A percentile compares a stretch with the other conserved stretches of the same genome.
Conservation (phyloP, 1,140 invertebrate genomes). For the Brachionus rubens region DNA sequence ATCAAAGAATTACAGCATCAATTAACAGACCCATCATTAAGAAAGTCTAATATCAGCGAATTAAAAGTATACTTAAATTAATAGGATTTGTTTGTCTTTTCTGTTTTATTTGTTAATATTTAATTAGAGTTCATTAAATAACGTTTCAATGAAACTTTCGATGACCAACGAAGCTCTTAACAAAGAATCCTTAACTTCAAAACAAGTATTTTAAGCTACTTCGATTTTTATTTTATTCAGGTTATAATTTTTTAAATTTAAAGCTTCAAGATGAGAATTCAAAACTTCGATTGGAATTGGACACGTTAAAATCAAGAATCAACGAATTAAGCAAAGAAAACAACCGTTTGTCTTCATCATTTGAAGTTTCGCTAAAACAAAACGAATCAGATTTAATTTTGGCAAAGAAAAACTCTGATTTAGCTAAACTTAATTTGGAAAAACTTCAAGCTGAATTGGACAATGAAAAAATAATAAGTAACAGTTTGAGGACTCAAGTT, state of each 20-base stretch:
- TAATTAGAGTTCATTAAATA: slow-evolving; percentile 15
- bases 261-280: slow-evolving; percentile 29
- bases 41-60: slow-evolving; percentile 29
- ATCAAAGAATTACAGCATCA: slow-evolving; percentile 17
- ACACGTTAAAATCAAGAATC: neutral
- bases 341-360: neutral
- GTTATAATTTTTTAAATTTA: neutral
- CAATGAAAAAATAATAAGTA: slow-evolving; percentile 19
- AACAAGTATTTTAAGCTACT: neutral
- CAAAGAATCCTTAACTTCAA: slow-evolving; percentile 4
- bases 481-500: slow-evolving; percentile 3
- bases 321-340: neutral
- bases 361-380: slow-evolving; percentile 13
- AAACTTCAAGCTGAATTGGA: slow-evolving; percentile 24
- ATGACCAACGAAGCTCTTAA: slow-evolving; percentile 21
- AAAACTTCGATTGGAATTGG: neutral
- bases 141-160: slow-evolving; percentile 10
- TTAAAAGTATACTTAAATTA: neutral
- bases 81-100: no score
- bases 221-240: no score
- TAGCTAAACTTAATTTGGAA: slow-evolving; percentile 12
- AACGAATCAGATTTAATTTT: slow-evolving; percentile 38
- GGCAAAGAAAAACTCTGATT: slow-evolving; percentile 35
- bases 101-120: neutral
- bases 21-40: slow-evolving; percentile 5